Percentiles rank a stretch among this genome's conserved stretches.
phyloP scores from a whole-genome alignment of 1,140 invertebrate species.

The Mercenaria mercenaria region DNA sequence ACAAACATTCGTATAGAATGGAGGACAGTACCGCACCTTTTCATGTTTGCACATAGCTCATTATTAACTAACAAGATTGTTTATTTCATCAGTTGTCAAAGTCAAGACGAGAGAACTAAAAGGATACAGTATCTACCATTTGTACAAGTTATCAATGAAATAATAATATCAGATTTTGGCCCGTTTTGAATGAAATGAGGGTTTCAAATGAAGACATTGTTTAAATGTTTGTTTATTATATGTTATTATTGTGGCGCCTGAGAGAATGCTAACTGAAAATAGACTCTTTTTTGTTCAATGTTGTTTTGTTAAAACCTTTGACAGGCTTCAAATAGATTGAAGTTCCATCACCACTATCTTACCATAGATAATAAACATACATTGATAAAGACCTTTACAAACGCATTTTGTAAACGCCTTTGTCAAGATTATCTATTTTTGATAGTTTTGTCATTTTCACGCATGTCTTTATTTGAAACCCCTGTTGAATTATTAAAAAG shows the following conservation, averaged over 20 bases:
- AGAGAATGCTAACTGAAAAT: background rate
- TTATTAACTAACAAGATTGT: background rate
- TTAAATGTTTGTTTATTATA: background rate
- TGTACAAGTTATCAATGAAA: constrained; percentile 9
- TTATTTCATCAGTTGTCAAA: background rate
- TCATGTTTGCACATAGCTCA: background rate
- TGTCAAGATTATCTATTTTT: background rate
- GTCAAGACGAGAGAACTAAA: background rate
- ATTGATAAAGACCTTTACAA: background rate
- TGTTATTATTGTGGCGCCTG: background rate
- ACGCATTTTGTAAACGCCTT: background rate
- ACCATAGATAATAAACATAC: background rate
- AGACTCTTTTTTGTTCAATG: background rate
- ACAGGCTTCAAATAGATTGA: background rate
- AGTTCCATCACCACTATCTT: background rate
- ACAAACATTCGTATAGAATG: constrained; percentile 16
- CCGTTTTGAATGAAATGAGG: background rate
- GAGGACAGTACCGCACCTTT: background rate
- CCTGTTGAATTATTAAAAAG: too few relatives aligned
- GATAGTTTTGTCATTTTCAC: too few relatives aligned
- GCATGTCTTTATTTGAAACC: too few relatives aligned
- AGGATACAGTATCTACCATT: background rate
- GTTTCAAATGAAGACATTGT: constrained; percentile 4
- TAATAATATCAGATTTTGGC: constrained; percentile 4
- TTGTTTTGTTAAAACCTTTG: background rate